Evolutionary conservation across 1,140 invertebrate species (phyloP).

Genomic region (Heliconius eleuchia): DNA sequence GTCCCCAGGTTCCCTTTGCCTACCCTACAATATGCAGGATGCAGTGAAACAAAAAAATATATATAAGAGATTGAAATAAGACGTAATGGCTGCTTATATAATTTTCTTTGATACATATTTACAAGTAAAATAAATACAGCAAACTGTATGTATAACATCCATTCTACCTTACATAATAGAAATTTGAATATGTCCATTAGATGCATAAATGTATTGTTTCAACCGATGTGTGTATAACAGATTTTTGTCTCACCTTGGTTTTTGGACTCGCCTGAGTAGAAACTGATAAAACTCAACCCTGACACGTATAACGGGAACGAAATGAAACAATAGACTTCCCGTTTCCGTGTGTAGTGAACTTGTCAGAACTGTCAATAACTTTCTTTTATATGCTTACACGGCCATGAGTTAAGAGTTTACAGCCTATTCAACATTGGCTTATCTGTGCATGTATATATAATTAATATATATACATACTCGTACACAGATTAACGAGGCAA

Average conservation of each 20-base stretch:
- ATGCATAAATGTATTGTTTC: conserved; percentile 1
- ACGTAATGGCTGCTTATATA: no score
- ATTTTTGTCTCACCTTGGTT: not conserved
- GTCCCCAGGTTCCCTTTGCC: no score
- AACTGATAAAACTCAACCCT: conserved; percentile 38
- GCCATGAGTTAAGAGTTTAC: not conserved
- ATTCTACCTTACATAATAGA: conserved; percentile 10
- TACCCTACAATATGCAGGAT: no score
- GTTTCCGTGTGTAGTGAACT: conserved; percentile 54
- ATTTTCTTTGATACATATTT: not conserved
- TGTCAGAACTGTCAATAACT: conserved; percentile 61
- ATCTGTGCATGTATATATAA: no score
- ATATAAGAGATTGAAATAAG: no score
- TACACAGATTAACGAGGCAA: no score
- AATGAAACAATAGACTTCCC: conserved; percentile 61
- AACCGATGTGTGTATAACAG: conserved; percentile 8
- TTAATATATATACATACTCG: no score
- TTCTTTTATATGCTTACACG: conserved; percentile 49
- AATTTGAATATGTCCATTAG: not conserved
- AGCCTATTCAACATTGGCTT: not conserved
- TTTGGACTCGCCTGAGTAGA: conserved; percentile 7
- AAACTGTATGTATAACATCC: not conserved
- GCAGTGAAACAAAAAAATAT: no score
- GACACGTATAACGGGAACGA: conserved; percentile 59
- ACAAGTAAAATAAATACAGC: not conserved